A percentile compares a stretch with the other conserved stretches of the same genome.
phyloP scores from a whole-genome alignment of 2,113 vertebrate species.

The Hippocampus guttulatus region DNA sequence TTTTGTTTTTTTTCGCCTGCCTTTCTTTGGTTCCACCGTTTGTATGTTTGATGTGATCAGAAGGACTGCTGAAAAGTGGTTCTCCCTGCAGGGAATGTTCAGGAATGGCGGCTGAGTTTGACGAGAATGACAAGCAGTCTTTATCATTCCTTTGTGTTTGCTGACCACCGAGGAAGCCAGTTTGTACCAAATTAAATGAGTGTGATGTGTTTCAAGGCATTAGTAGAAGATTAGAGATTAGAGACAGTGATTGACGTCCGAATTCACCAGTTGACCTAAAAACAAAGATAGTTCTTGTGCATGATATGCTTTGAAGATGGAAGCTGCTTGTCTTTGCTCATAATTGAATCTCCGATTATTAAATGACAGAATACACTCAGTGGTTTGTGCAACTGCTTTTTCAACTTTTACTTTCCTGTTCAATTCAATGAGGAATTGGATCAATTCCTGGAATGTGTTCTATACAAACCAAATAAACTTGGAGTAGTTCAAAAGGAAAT shows the following conservation, averaged over 20 bases:
- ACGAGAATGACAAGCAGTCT: constrained; percentile 20
- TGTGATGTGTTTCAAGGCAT: constrained; percentile 16
- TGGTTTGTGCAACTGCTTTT: constrained; percentile 7
- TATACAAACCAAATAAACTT: background rate
- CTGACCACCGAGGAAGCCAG: constrained; percentile 17
- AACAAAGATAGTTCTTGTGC: constrained; percentile 5
- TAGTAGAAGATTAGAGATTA: background rate
- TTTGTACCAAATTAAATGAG: constrained; percentile 28
- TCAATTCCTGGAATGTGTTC: constrained; percentile 13
- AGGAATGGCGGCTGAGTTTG: constrained; percentile 20
- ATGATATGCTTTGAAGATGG: background rate
- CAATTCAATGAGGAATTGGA: background rate
- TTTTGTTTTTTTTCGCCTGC: constrained; percentile 15
- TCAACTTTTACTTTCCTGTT: constrained; percentile 16
- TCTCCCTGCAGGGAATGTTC: constrained; percentile 30
- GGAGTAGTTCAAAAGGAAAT: background rate
- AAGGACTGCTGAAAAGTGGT: constrained; percentile 30
- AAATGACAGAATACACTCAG: background rate
- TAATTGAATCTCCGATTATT: background rate
- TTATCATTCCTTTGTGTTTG: constrained; percentile 26
- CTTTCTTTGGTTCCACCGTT: constrained; percentile 6
- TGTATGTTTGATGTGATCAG: constrained; percentile 31
- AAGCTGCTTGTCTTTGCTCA: constrained; percentile 15
- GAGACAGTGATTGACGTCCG: constrained; percentile 23
- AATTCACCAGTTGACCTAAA: constrained; percentile 1